These are phyloP conservation scores for Pyrgus malvae DNA, from an alignment of 2,888 invertebrate species.

Conservation along the genomic window DNA sequence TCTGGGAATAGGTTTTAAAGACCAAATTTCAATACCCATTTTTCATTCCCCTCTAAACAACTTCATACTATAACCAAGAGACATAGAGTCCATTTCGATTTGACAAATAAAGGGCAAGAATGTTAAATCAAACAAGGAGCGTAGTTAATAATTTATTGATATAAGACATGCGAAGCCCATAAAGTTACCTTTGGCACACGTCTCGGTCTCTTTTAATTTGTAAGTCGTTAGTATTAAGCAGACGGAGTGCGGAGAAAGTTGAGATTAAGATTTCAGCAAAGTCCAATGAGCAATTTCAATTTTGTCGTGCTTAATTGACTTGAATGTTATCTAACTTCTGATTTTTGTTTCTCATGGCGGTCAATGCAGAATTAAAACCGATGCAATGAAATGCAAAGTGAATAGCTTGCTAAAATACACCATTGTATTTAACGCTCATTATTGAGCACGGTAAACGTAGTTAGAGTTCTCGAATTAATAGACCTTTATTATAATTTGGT, in stretches of 20 bases:
- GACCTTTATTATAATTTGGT: conserved; percentile 62
- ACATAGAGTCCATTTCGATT: conserved; percentile 61
- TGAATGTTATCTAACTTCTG: conserved; percentile 20
- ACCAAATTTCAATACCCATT: conserved; percentile 57
- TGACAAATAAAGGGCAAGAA: conserved; percentile 59
- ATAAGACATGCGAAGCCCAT: conserved; percentile 81
- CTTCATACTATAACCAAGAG: conserved; percentile 59
- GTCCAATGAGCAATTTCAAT: conserved; percentile 37
- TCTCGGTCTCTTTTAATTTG: conserved; percentile 79
- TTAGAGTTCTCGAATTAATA: too few relatives aligned
- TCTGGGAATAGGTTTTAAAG: conserved; percentile 59
- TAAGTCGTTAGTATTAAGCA: conserved; percentile 75
- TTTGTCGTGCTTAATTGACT: conserved; percentile 31
- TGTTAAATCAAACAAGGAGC: conserved; percentile 77
- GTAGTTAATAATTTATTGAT: conserved; percentile 81
- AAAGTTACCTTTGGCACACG: conserved; percentile 79
- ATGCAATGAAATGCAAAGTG: neutral
- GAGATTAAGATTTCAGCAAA: conserved; percentile 67
- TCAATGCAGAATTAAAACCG: neutral
- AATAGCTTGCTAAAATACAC: neutral
- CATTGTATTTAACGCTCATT: too few relatives aligned
- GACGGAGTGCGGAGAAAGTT: conserved; percentile 47
- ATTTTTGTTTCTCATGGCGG: conserved; percentile 8
- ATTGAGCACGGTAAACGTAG: too few relatives aligned
- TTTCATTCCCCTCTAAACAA: conserved; percentile 41